phyloP scores from a whole-genome alignment of 2,888 invertebrate species.

The Trichacis sp. region DNA sequence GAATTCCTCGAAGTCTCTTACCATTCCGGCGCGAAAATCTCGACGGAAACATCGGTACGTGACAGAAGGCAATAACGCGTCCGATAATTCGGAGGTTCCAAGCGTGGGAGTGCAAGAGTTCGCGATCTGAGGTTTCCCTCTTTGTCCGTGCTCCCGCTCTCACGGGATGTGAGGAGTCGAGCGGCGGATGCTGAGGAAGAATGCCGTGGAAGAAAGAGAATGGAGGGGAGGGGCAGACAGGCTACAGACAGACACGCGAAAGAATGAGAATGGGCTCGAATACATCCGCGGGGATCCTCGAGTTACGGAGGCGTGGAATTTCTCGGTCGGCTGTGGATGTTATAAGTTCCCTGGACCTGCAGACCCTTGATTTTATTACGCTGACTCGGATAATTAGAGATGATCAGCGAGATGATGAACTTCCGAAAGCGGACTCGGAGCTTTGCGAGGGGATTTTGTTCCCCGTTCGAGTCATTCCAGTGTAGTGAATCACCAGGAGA shows the following conservation, averaged over 20 bases:
- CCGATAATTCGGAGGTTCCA: neutral
- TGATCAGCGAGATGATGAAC: constrained; percentile 6
- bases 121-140: constrained; percentile 10
- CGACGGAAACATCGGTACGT: constrained; percentile 17
- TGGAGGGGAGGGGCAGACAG: constrained; percentile 23
- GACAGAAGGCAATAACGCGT: constrained; percentile 1
- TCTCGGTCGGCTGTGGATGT: constrained; percentile 27
- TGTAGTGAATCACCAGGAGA: too few species aligned
- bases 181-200: neutral
- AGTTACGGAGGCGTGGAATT: constrained; percentile 43
- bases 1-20: too few species aligned
- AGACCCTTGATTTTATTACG: neutral
- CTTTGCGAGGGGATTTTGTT: too few species aligned
- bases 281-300: constrained; percentile 48
- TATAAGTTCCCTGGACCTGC: constrained; percentile 16
- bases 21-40: neutral
- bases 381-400: constrained; percentile 2
- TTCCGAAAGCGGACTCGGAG: neutral
- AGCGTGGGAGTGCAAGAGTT: constrained; percentile 11
- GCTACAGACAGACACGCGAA: constrained; percentile 41
- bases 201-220: constrained; percentile 19
- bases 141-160: constrained; percentile 10
- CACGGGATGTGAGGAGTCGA: neutral
- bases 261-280: constrained; percentile 51
- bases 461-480: too few species aligned